Conservation (phyloP, 2,888 invertebrate genomes). For the Oxycera nigricornis region DNA sequence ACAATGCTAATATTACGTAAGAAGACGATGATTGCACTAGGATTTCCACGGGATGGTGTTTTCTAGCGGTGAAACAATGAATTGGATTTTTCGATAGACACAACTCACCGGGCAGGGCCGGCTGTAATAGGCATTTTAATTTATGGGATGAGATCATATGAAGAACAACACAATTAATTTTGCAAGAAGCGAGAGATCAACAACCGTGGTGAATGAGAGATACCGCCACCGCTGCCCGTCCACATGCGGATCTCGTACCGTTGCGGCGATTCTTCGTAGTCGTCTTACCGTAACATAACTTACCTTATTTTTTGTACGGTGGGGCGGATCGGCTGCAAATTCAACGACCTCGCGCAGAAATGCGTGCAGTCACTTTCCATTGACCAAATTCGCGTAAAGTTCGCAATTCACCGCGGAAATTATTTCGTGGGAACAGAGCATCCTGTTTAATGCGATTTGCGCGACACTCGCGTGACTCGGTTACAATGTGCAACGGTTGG, state of each 20-base stretch:
- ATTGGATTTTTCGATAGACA: background rate
- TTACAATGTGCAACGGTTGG: too few species aligned
- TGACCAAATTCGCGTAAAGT: slow-evolving; percentile 16
- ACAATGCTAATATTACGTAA: slow-evolving; percentile 13
- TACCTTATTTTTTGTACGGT: background rate
- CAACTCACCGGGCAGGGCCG: background rate
- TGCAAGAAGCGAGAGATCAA: slow-evolving; percentile 22
- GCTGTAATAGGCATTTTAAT: background rate
- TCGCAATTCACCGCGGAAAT: background rate
- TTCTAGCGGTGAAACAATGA: background rate
- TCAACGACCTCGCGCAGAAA: slow-evolving; percentile 27
- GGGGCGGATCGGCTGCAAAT: background rate
- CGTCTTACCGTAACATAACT: slow-evolving; percentile 7
- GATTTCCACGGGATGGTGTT: background rate
- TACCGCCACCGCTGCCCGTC: background rate
- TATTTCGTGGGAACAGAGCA: background rate
- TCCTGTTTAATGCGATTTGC: too few species aligned
- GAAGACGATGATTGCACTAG: background rate
- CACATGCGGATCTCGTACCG: background rate
- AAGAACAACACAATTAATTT: slow-evolving; percentile 31
- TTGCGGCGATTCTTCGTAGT: background rate
- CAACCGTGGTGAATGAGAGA: slow-evolving; percentile 12
- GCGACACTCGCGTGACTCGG: too few species aligned
- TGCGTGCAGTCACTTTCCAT: slow-evolving; percentile 37
- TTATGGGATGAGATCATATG: slow-evolving; percentile 26